Evolutionary conservation across 2,113 vertebrate genomes (phyloP), one percentile per base, ranked within the genome.

Genomic region (Corvus cornix): DNA sequence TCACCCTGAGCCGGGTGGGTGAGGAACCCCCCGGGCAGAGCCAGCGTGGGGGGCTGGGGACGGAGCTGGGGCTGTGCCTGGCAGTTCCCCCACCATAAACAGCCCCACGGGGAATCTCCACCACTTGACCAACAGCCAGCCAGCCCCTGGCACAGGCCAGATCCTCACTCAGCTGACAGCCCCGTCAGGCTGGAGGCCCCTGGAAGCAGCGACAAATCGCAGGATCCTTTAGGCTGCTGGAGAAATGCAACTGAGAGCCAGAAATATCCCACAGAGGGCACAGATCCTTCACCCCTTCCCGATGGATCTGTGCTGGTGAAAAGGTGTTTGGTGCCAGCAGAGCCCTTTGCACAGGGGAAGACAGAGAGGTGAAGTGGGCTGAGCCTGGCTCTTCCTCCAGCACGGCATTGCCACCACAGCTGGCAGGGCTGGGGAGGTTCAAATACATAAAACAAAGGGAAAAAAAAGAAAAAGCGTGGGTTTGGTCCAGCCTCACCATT

Each of bases 381-480:
- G 16, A 86, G 48, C 17, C 24, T 2, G 2, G 63, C 43, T 69
- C 33, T 64, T 56, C 51, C 55, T 72, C 35, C 74, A 43, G 13
- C 41, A 7, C 12, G 26, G 28, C 66, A 46, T 7, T 48, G 46
- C 27, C n/a, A 41, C 64, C 39, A 19, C 23, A 30, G 64, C 28
- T 23, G 28, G 8, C 30, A 53, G 0, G 4, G 26, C 28, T 67
- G 31, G 19, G 7, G 18, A 7, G n/a, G 11, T 11, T 43, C 63
- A 27, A 52, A 51, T 11, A 44, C 5, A 8, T 53, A 21, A 62
- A 28, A 84, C 22, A n/a, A 44, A 31, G 8, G 2, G 0, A 1
- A 2, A 3, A 13, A 10, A 35, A 52, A 19, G 3, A 16, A 66
- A 55, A 79, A 27, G 3, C 21, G 6, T 6, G 0, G 1, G 28